These are phyloP conservation scores for Psephotus haematonotus DNA, from an alignment of 2,113 vertebrate genomes.

Conservation along the genomic window DNA sequence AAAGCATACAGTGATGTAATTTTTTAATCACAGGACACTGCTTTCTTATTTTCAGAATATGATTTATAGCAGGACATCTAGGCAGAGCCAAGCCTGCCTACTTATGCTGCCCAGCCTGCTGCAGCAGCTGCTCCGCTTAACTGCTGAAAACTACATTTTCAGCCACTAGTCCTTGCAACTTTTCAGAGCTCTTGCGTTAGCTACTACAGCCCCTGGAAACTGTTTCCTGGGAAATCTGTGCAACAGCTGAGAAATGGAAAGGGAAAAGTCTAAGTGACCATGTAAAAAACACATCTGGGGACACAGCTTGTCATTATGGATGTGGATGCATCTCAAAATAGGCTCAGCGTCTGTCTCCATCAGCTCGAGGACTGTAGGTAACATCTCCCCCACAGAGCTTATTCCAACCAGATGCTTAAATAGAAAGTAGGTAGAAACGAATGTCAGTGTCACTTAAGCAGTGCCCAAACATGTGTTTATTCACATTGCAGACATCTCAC, in stretches of 20 bases:
- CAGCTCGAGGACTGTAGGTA: neutral
- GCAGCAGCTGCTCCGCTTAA: neutral
- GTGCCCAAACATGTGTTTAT: neutral
- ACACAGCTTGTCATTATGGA: neutral
- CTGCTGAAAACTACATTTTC: neutral
- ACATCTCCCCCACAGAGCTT: neutral
- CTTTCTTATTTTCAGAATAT: neutral
- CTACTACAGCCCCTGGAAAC: neutral
- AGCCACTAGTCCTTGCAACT: neutral
- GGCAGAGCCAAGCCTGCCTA: neutral
- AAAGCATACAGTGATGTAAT: fast-evolving
- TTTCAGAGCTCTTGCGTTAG: neutral
- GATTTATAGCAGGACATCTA: neutral
- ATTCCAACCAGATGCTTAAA: neutral
- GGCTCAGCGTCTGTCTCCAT: neutral
- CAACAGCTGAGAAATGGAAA: neutral
- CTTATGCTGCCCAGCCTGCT: neutral
- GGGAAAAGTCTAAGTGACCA: neutral
- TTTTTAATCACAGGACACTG: neutral
- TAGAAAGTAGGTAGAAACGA: neutral
- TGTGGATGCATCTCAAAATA: fast-evolving
- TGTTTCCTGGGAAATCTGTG: neutral
- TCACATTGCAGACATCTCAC: neutral
- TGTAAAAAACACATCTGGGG: neutral
- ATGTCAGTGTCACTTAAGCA: neutral